These are phyloP conservation scores for Diarsia brunnea DNA, from an alignment of 2,888 invertebrate genomes.

Conservation along the genomic window DNA sequence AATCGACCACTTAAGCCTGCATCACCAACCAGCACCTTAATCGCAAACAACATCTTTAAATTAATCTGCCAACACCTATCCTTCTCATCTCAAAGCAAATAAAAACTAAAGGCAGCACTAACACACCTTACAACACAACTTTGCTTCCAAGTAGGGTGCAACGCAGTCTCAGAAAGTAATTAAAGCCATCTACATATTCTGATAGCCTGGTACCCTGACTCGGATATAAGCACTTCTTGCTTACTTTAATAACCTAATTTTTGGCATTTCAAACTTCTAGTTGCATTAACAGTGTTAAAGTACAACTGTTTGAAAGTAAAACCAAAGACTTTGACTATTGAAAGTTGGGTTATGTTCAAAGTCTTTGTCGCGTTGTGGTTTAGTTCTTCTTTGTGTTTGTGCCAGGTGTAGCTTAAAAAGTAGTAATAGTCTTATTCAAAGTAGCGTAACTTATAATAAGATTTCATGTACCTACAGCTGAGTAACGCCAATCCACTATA, in stretches of 20 bases:
- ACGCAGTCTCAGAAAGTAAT: conserved; percentile 43
- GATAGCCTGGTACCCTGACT: conserved; percentile 15
- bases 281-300: conserved; percentile 2
- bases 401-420: not conserved
- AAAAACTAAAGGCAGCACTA: conserved; percentile 4
- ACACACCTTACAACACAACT: conserved; percentile 19
- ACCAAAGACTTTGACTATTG: conserved; percentile 16
- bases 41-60: not conserved
- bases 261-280: conserved; percentile 26
- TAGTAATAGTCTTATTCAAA: not conserved
- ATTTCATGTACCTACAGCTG: not conserved
- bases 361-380: conserved; percentile 1
- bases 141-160: conserved; percentile 2
- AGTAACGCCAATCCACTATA: not conserved
- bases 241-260: conserved; percentile 43
- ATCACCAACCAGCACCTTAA: not conserved
- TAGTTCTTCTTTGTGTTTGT: not conserved
- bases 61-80: not conserved
- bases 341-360: conserved; percentile 14
- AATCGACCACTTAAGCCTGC: not conserved
- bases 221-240: conserved; percentile 10
- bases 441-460: not conserved
- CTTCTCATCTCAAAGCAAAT: not conserved
- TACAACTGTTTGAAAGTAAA: conserved; percentile 16
- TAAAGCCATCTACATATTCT: conserved; percentile 60